Percentiles rank a stretch among this genome's conserved stretches.
Evolutionary conservation across 1,140 invertebrate genomes (phyloP).

Genomic region (Polyergus mexicanus): DNA sequence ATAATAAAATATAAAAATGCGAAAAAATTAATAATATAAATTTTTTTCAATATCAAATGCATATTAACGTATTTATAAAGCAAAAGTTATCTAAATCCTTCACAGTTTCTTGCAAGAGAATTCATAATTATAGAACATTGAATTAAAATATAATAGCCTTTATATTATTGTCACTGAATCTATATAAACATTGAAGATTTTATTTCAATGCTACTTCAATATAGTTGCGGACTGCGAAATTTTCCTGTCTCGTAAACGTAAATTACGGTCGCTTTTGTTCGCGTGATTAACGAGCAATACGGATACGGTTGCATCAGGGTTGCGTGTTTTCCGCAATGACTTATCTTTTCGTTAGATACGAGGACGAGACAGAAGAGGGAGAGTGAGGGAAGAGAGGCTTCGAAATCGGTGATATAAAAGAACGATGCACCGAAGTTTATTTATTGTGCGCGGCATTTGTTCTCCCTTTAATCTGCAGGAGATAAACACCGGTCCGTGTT

Average conservation of each 20-base stretch:
- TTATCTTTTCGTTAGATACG: conserved; percentile 27
- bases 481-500: conserved; percentile 65
- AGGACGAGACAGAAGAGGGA: neutral
- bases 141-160: neutral
- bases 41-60: neutral
- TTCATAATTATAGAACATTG: neutral
- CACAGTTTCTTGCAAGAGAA: neutral
- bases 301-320: neutral
- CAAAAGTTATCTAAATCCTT: neutral
- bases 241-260: neutral
- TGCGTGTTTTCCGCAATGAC: neutral
- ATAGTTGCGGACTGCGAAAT: neutral
- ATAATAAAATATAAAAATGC: conserved; percentile 36
- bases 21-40: neutral
- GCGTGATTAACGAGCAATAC: conserved; percentile 23
- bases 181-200: conserved; percentile 7
- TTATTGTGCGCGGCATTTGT: conserved; percentile 63
- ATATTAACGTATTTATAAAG: neutral
- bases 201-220: neutral
- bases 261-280: conserved; percentile 10
- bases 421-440: conserved; percentile 62
- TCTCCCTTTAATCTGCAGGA: conserved; percentile 67
- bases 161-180: neutral
- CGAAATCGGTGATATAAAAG: conserved; percentile 39
- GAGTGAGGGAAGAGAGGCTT: neutral